Evolutionary conservation across 2,888 invertebrate genomes (phyloP).

Genomic region (Caenorhabditis panamensis): DNA sequence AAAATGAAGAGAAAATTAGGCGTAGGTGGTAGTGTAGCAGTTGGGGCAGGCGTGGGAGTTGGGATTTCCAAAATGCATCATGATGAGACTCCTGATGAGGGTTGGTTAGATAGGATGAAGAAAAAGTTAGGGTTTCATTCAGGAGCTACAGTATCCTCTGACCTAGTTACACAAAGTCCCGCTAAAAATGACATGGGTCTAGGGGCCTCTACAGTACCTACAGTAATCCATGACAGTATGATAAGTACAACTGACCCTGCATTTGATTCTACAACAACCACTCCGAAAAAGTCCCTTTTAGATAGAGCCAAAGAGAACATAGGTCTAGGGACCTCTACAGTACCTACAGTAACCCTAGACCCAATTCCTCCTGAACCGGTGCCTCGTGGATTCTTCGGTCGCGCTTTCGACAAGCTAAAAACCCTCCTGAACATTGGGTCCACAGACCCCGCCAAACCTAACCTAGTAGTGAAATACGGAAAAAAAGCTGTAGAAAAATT

Average conservation of each 20-base stretch:
- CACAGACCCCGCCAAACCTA: conserved; percentile 34
- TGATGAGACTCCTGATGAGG: not conserved
- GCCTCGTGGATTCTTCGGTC: conserved; percentile 23
- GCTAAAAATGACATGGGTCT: not conserved
- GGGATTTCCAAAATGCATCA: not conserved
- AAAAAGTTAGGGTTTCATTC: not conserved
- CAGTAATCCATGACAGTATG: not conserved
- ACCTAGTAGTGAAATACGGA: conserved; percentile 44
- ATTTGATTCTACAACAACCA: conserved; percentile 1
- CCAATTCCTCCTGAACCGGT: conserved; percentile 1
- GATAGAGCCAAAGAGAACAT: not conserved
- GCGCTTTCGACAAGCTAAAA: conserved; percentile 36
- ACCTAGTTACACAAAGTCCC: not conserved
- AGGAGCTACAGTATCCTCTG: not conserved
- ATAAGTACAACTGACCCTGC: not conserved
- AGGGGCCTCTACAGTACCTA: not conserved
- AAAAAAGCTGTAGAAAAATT: conserved; percentile 46
- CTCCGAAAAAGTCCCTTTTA: not conserved
- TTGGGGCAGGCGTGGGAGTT: not conserved
- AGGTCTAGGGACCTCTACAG: not conserved
- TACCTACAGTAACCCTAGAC: not conserved
- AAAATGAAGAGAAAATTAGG: not conserved
- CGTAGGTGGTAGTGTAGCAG: not conserved
- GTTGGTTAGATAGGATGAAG: not conserved
- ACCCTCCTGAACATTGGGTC: conserved; percentile 38